A percentile compares a stretch with the other conserved stretches of the same genome.
Conservation (phyloP, 2,113 vertebrate species). For the Corythoichthys intestinalis region DNA sequence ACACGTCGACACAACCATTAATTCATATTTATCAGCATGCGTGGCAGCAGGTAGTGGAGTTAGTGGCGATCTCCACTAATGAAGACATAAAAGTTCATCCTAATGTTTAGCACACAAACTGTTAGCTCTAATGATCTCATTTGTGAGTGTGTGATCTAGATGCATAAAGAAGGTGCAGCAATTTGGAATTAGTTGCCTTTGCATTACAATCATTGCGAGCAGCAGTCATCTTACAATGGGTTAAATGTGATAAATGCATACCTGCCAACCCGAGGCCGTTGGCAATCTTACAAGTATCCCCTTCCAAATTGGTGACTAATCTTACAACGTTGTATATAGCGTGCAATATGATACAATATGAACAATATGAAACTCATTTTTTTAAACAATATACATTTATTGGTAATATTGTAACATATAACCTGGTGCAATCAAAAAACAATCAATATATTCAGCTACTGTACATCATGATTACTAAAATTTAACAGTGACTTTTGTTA, state of each 20-base stretch:
- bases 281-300: too few species aligned
- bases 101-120: conserved; percentile 32
- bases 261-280: too few species aligned
- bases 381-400: too few species aligned
- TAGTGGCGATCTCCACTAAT: conserved; percentile 44
- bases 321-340: too few species aligned
- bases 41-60: conserved; percentile 30
- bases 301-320: too few species aligned
- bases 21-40: conserved; percentile 56
- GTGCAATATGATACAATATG: too few species aligned
- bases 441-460: too few species aligned
- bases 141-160: conserved; percentile 20
- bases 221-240: neutral
- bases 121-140: conserved; percentile 20
- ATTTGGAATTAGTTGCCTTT: conserved; percentile 11
- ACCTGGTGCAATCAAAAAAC: too few species aligned
- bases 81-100: conserved; percentile 43
- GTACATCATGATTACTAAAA: too few species aligned
- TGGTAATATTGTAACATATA: too few species aligned
- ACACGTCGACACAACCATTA: conserved; percentile 24
- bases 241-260: conserved; percentile 4
- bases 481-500: too few species aligned
- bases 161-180: conserved; percentile 19
- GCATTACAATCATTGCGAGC: conserved; percentile 17
- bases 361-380: too few species aligned